Percentiles rank a stretch among this genome's conserved stretches.
Evolutionary conservation across 1,140 invertebrate species (phyloP).

Genomic region (Calliopsis andreniformis): DNA sequence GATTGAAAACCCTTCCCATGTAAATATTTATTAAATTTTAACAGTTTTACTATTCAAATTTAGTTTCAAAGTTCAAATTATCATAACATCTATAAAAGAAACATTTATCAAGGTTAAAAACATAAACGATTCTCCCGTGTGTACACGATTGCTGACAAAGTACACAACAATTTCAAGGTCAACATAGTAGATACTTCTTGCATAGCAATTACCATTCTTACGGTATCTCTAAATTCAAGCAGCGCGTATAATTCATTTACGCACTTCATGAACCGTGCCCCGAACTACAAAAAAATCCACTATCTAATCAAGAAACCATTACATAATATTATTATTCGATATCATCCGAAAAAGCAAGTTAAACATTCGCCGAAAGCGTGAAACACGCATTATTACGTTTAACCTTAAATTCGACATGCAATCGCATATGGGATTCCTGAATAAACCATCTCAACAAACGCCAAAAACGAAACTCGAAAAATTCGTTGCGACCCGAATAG

Average conservation of each 20-base stretch:
- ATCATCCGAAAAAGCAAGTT: not conserved
- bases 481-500: not conserved
- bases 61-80: constrained; percentile 25
- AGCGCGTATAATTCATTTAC: not conserved
- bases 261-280: not conserved
- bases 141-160: constrained; percentile 20
- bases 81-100: not conserved
- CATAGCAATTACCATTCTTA: constrained; percentile 20
- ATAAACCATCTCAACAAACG: not conserved
- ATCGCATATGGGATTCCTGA: not conserved
- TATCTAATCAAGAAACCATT: not conserved
- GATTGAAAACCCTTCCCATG: not conserved
- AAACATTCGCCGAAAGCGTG: not conserved
- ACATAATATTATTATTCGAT: not conserved
- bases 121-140: not conserved
- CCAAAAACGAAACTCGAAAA: not conserved
- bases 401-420: constrained; percentile 24
- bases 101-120: not conserved
- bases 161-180: constrained; percentile 43
- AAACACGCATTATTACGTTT: constrained; percentile 5
- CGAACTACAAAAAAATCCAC: not conserved
- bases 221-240: not conserved
- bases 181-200: constrained; percentile 14
- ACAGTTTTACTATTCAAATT: not conserved
- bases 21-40: constrained; percentile 25